These are phyloP conservation scores for Drosophila leonis DNA, from an alignment of 2,888 invertebrate species.

Conservation along the genomic window DNA sequence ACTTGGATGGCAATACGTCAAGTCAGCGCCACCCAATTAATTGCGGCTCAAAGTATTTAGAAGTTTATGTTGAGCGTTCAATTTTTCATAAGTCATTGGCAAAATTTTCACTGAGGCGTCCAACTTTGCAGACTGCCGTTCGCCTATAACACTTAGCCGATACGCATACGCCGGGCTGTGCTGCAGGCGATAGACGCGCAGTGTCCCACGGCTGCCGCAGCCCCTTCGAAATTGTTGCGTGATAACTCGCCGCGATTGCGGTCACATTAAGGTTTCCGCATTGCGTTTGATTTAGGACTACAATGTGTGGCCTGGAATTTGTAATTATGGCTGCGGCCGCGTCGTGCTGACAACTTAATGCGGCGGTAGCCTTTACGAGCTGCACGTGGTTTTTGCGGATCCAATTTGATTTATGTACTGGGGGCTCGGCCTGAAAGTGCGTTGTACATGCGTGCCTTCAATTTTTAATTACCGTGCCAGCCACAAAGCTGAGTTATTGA, in stretches of 20 bases:
- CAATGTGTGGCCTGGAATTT: conserved; percentile 71
- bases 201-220: background rate
- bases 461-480: conserved; percentile 72
- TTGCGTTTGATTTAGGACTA: conserved; percentile 70
- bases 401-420: conserved; percentile 67
- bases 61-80: conserved; percentile 20
- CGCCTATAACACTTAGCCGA: conserved; percentile 22
- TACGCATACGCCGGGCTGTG: conserved; percentile 52
- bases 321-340: conserved; percentile 60
- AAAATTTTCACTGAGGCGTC: conserved; percentile 29
- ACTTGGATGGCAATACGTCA: conserved; percentile 25
- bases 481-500: conserved; percentile 69
- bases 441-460: conserved; percentile 62
- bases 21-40: conserved; percentile 55
- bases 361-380: conserved; percentile 60
- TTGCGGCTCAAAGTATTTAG: conserved; percentile 40
- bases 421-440: conserved; percentile 29
- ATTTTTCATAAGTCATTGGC: conserved; percentile 45
- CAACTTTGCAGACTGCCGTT: conserved; percentile 44
- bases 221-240: conserved; percentile 41
- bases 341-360: conserved; percentile 70
- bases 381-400: conserved; percentile 60
- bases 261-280: conserved; percentile 71
- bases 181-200: conserved; percentile 25
- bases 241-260: conserved; percentile 73